Conservation (phyloP, 2,888 invertebrate species). For the Rhorus exstirpatorius region DNA sequence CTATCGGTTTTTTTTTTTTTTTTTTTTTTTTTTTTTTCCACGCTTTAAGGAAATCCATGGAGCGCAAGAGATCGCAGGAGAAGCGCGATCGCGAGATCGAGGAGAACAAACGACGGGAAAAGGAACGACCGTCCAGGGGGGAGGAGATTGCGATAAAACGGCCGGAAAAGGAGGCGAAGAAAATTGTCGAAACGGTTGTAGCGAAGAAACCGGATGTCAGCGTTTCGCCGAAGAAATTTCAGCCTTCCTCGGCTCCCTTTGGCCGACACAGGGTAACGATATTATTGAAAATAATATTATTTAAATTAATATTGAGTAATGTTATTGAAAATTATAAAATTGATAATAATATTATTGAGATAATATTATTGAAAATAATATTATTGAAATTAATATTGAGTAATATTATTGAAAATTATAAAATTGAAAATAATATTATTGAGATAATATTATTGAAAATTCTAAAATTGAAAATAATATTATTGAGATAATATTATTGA, state of each 20-base stretch:
- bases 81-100: conserved; percentile 79
- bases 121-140: conserved; percentile 80
- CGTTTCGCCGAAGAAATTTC: conserved; percentile 84
- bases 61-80: conserved; percentile 78
- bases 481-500: no score
- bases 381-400: no score
- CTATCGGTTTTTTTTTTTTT: conserved; percentile 33
- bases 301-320: no score
- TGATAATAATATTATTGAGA: no score
- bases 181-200: conserved; percentile 73
- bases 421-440: no score
- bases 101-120: conserved; percentile 71
- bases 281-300: no score
- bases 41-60: conserved; percentile 79
- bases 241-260: conserved; percentile 77
- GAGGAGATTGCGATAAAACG: conserved; percentile 80
- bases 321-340: no score
- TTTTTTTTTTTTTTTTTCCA: conserved; percentile 49
- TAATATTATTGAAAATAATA: no score
- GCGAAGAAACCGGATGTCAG: conserved; percentile 80
- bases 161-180: conserved; percentile 80
- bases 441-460: no score
- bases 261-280: conserved; percentile 83
- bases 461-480: no score
- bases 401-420: no score